Base-by-base conservation (phyloP, 1,140 invertebrate genomes). In the Trichonephila clavipes region DNA sequence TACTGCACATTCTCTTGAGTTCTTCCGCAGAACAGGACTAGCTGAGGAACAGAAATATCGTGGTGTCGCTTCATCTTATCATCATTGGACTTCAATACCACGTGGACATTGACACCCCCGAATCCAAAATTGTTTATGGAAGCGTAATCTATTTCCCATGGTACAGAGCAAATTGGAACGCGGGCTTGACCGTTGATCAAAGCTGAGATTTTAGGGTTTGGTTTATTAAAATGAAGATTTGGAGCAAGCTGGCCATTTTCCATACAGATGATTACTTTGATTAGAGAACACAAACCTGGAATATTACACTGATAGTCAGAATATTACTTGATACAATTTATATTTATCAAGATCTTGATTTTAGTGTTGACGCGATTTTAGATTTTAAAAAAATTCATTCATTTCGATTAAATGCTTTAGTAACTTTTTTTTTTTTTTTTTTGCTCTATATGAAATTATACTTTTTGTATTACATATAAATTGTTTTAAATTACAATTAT, bases 111-210 rank as follows among this genome's bases (percentile, higher is more conserved):
- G 34, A 98, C 98, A 83, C 99, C 99, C 91, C 99, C 99, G 96
- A 99, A 99, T 28, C 99, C 99, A 96, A 99, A 99, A 3, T 98
- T 99, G 96, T 99, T 99, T 2, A 99, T 95, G 8, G 97, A 98
- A 64, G 98, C 97, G 28, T 98, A 96, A 19, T 92, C 94, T 59
- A 88, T 94, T 0, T 92, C 40, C 72, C 89, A 94, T 21, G 94
- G 94, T 16, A 87, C 94, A n/a, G 94, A 92, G 34, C 95, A 94
- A 61, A 62, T 88, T 12, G 95, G 90, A 64, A 97, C 97, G 96
- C 98, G 97, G 4, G 99, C 96, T 58, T 97, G 96, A 1, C 99
- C 99, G 95, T 99, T 98, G 58, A 95, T 95, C 16, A 99, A 96
- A 5, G 97, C 98, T 10, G 98, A 97, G 93, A 99, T 99, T 94